A percentile compares a stretch with the other conserved stretches of the same genome.
These are phyloP conservation scores for Nomada hirtipes DNA, from an alignment of 2,888 invertebrate species.

Conservation along the genomic window DNA sequence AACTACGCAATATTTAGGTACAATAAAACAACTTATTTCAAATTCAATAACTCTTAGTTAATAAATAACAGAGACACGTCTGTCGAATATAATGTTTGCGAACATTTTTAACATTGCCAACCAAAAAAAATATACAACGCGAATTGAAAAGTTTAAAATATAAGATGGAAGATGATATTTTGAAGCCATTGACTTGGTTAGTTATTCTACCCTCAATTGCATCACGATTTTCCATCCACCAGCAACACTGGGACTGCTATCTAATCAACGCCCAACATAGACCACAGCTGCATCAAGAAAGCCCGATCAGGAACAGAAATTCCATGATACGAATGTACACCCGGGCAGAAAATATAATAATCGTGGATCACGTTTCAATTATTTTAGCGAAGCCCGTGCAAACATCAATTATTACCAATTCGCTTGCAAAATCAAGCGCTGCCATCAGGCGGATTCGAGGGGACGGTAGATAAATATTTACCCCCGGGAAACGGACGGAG, in stretches of 20 bases:
- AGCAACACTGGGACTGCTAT: too few species aligned
- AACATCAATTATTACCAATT: conserved; percentile 24
- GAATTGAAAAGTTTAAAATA: too few species aligned
- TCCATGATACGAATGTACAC: background rate
- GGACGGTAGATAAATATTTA: conserved; percentile 41
- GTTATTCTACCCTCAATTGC: background rate
- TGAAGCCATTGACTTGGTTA: too few species aligned
- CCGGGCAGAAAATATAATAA: background rate
- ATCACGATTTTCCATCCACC: background rate
- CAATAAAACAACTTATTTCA: too few species aligned
- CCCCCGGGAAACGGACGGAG: background rate
- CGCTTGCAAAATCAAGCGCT: conserved; percentile 1
- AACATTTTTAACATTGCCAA: too few species aligned
- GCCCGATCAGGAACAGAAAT: background rate
- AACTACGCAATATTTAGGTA: too few species aligned
- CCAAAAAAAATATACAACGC: too few species aligned
- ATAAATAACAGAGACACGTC: too few species aligned
- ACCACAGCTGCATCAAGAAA: background rate
- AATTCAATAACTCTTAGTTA: too few species aligned
- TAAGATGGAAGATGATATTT: too few species aligned
- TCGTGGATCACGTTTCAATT: conserved; percentile 9
- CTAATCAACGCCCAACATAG: background rate
- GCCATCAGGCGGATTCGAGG: background rate
- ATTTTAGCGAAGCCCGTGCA: conserved; percentile 1
- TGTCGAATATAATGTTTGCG: too few species aligned